phyloP scores from a whole-genome alignment of 2,888 invertebrate genomes.

The Allolobophora icterica region DNA sequence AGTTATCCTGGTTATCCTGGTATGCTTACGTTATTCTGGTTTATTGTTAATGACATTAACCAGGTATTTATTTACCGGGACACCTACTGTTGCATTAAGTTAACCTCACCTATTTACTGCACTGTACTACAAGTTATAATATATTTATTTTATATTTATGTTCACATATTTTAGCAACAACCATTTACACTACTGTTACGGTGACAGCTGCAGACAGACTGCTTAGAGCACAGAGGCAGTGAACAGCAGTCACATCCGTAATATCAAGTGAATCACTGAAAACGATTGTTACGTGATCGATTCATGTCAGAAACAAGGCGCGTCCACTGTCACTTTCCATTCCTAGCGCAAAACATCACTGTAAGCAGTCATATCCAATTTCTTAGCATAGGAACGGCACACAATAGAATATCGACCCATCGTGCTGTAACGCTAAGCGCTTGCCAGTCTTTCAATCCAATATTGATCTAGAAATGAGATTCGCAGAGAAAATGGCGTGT shows the following conservation, averaged over 20 bases:
- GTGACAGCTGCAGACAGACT: background rate
- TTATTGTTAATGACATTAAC: no score
- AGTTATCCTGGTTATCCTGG: no score
- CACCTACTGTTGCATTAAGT: no score
- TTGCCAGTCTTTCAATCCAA: constrained; percentile 7
- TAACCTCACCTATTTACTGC: no score
- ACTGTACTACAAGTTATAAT: no score
- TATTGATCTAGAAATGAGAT: background rate
- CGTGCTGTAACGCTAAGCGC: background rate
- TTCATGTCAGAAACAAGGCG: background rate
- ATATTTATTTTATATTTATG: no score
- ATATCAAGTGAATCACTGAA: background rate
- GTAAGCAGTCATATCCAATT: constrained; percentile 17
- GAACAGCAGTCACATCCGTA: background rate
- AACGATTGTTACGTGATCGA: background rate
- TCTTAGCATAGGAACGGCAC: background rate
- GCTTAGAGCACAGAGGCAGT: no score
- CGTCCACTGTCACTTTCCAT: background rate
- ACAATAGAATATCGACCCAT: constrained; percentile 17
- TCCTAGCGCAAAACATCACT: background rate
- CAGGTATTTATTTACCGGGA: no score
- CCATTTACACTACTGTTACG: no score
- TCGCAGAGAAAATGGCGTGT: background rate
- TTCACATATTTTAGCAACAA: no score
- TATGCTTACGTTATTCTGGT: no score